These are phyloP conservation scores for Eueremaeus valkanovi DNA, from an alignment of 2,888 invertebrate species.

Conservation along the genomic window DNA sequence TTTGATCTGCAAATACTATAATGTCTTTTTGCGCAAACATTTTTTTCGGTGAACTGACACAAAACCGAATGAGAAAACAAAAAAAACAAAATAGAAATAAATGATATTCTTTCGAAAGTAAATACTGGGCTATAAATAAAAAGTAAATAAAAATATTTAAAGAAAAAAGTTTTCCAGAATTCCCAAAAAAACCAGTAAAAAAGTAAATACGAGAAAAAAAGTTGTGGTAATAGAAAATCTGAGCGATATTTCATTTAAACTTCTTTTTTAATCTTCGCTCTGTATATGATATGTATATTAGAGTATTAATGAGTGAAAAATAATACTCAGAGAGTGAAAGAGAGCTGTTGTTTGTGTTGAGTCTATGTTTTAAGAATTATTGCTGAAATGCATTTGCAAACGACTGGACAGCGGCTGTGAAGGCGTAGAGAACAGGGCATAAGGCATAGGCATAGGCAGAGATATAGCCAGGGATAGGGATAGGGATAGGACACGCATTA, in stretches of 20 bases:
- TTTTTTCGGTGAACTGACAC: slow-evolving; percentile 10
- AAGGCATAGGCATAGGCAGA: neutral
- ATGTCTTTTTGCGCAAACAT: neutral
- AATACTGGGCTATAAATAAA: neutral
- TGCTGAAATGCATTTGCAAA: slow-evolving; percentile 29
- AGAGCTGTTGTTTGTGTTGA: neutral
- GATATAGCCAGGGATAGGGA: neutral
- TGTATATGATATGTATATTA: neutral
- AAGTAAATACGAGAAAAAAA: neutral
- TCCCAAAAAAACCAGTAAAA: neutral
- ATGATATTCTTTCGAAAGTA: neutral
- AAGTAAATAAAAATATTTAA: neutral
- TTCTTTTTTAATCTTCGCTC: too few relatives aligned
- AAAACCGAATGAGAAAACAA: neutral
- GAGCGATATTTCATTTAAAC: neutral
- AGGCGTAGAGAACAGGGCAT: neutral
- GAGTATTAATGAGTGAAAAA: neutral
- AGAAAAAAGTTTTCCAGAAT: neutral
- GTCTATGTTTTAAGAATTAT: slow-evolving; percentile 18
- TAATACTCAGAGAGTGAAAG: neutral
- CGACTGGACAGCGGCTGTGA: slow-evolving; percentile 12
- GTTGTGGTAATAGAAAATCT: neutral
- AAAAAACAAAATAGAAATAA: too few relatives aligned
- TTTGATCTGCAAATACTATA: too few relatives aligned
- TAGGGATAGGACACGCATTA: slow-evolving; percentile 22